Base-by-base conservation (phyloP, 2,888 invertebrate species). In the Ochropleura plecta region DNA sequence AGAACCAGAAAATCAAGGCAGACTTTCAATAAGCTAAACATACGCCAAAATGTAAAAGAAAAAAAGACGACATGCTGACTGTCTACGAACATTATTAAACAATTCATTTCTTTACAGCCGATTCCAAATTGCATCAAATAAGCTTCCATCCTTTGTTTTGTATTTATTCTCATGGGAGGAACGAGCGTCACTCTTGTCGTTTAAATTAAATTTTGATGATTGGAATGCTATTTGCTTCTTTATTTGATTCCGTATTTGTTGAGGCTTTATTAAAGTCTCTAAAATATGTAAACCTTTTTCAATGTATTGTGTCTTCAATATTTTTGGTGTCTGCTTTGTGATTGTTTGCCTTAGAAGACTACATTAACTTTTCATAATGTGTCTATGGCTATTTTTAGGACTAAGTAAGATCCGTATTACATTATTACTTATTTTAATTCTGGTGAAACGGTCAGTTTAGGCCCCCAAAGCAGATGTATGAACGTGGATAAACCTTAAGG, bases 11-110 rank as follows among this genome's bases (percentile, higher is more conserved):
- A 53, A 70, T 40, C 6, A 65, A 57, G 67, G 9, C 30, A 53
- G n/a, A 20, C 16, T 20, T 10, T 40, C 71, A 70, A 78, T 81
- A 73, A 59, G 12, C 57, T 51, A 8, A 57, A 78, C 63, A 63
- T 63, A 59, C 46, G 18, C 0, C 16, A 46, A 10, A n/a, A 78
- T 14, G 20, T 42, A 69, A 53, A 51, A 63, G 62, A 73, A 55
- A 57, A 73, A 55, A 57, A 4, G 30, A 51, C 12, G 55, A 60
- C 53, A 30, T 9, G 2, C 44, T 16, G 59, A 30, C 73, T 63
- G 78, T 74, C 82, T 74, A 44, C 78, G 55, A 78, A 68, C 74
- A 40, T 74, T 82, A 81, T 81, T 82, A 78, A 74, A 81, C 68
- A 74, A 68, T 81, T 81, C 70, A 82, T 82, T 82, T 82, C 70